Conservation (phyloP, 2,797 vertebrate species). For the Antrozous pallidus region DNA sequence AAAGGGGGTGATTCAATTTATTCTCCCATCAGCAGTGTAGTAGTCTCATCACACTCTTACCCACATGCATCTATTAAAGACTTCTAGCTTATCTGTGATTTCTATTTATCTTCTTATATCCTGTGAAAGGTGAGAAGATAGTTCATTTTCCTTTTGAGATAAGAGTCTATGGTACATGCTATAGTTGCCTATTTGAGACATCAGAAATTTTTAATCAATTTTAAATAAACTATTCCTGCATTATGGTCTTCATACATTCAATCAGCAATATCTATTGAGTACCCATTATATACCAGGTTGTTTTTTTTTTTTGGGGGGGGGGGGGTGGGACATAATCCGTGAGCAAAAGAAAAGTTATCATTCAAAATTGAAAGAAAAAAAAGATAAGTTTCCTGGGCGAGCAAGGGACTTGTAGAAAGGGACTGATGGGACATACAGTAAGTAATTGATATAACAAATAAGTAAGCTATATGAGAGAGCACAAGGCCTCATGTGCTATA, state of each 20-base stretch:
- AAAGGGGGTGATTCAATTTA: neutral
- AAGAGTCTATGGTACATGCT: neutral
- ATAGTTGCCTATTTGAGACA: neutral
- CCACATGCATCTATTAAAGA: neutral
- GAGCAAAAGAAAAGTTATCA: neutral
- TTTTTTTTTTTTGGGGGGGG: no score
- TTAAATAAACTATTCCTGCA: neutral
- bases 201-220: neutral
- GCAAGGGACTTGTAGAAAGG: neutral
- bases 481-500: neutral
- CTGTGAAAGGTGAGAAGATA: neutral
- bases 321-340: neutral
- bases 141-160: neutral
- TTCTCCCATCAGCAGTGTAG: neutral
- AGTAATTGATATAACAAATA: neutral
- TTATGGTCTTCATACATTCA: neutral
- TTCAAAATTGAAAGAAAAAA: no score
- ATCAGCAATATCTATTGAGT: neutral
- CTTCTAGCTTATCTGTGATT: neutral
- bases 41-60: neutral
- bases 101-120: neutral
- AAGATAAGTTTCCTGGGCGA: no score
- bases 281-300: neutral
- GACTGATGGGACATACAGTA: neutral
- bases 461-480: neutral